Evolutionary conservation across 2,797 vertebrate species (phyloP), one percentile per base, ranked within the genome.

Genomic region (Threskiornis aethiopicus): DNA sequence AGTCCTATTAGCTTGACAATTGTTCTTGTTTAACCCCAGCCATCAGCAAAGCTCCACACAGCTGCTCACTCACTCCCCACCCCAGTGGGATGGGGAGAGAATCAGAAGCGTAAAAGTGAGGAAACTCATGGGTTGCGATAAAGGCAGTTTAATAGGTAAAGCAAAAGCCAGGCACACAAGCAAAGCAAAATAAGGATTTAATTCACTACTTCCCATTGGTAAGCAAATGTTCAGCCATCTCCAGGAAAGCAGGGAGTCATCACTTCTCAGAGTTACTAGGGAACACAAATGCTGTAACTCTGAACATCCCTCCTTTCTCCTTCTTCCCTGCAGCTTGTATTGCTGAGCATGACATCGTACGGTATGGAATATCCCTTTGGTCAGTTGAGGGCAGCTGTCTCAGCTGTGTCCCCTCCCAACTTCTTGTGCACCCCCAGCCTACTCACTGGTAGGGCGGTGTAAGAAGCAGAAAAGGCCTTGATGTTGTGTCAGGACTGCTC

Each of bases 51-150:
- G 37, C 17, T 25, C 19, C 28, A 57, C 37, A 24, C 16, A 46
- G 33, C 6, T 0, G 0, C 33, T 70, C 4, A 0, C 16, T 64
- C 5, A 28, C 13, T 59, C 13, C 17, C n/a, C 19, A n/a, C 15
- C 12, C 12, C 28, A 17, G 44, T 41, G n/a, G 24, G 25, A 41
- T 41, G 13, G 41, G 41, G 41, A 41, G 41, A 41, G 41, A 41
- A 41, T 39, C 0, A 0, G 21, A 64, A 58, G 28, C 13, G 28
- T 69, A 61, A 54, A 77, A 37, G 17, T 35, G 14, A 65, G 51
- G 71, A 84, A 78, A 51, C 16, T 64, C 14, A 11, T 14, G 20
- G 6, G 5, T 26, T 79, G 29, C 52, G 35, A 51, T 49, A 59
- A 66, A n/a, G 21, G 18, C 15, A 41, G 10, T 44, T 84, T n/a